Base-by-base conservation (phyloP, 2,888 invertebrate species). In the Hirtodrosophila alboralis region DNA sequence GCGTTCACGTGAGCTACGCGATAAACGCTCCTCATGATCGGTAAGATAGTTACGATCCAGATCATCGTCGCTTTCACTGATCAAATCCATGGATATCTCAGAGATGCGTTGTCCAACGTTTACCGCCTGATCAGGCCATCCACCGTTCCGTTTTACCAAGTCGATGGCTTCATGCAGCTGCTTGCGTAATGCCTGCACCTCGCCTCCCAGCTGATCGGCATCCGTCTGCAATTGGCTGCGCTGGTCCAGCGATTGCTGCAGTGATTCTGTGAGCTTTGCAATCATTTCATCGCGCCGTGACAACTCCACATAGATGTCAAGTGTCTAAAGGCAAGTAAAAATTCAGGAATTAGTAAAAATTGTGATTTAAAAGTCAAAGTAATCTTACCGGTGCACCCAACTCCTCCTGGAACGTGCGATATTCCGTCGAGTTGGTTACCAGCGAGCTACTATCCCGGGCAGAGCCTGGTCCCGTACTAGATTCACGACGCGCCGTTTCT, bases 221-320 rank as follows among this genome's bases (percentile, higher is more conserved):
- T 95, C 93, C 33, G 88, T 81, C 80, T 92, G 92, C 34, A 95
- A 90, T 59, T 93, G 91, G 76, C 94, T 93, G 57, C 94, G 92
- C 45, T 93, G 92, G 16, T 90, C 90, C 27, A 94, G 90, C 0
- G 94, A 93, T 84, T 93, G 93, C 89, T 95, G 93, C 78, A 96
- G 91, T 23, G 95, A 94, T 79, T 93, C 91, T 66, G 93, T 94
- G 57, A 96, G 91, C 90, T 95, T 93, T 81, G 94, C 93, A 73
- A 96, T 95, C 84, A 94, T 89, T 76, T 93, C 92, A 86, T 95
- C 95, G 80, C 95, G 93, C 73, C 94, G 93, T 8, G 92, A 91
- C 57, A 96, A 91, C 75, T 94, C 94, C 77, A 92, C 92, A 89
- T 95, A 94, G 89, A 94, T 95, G 90, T 95, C 95, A 89, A 93